Base-by-base conservation (phyloP, 2,113 vertebrate species). In the Engystomops pustulosus region DNA sequence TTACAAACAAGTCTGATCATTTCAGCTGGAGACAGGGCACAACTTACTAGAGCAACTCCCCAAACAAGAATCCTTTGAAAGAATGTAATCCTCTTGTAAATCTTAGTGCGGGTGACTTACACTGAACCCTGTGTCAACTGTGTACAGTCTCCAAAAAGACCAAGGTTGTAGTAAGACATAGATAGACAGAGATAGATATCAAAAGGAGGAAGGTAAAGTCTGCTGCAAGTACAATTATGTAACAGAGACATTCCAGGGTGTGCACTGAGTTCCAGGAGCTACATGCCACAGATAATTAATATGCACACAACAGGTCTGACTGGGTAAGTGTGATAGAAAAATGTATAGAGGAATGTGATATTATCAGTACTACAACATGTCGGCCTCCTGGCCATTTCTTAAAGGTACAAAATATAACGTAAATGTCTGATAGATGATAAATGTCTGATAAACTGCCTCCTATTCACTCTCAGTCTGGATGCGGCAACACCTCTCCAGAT, bases 201-300 rank as follows among this genome's bases (percentile, higher is more conserved):
- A 38, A 58, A 58, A 25, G 75, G 41, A 58, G 51, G 36, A 41
- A 78, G n/a, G 75, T 58, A n/a, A 32, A 32, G 32, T 78, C 75
- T 78, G 34, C 32, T 23, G n/a, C 51, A 78, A 58, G 51, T 60
- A 41, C 27, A 68, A 53, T 60, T 70, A 82, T 82, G 30, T 58
- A 70, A 82, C n/a, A 18, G 20, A 51, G 68, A 72, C 80, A 72
- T 74, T 72, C 51, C 69, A 82, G 80, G 68, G 80, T 82, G 80
- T 82, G 68, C 71, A n/a, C 20, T 1, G 8, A 18, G 41, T 23
- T 69, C 30, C 62, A 53, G 65, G 79, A 36, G 62, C 62, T 9
- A 51, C 80, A 58, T 60, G 20, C 80, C 69, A 72, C 20, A 74
- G 10, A 60, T 72, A 36, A 72, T 72, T 74, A 55, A 72, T 82